Percentiles rank a stretch among this genome's conserved stretches.
Conservation (phyloP, 2,888 invertebrate species). For the Norana najaformis region DNA sequence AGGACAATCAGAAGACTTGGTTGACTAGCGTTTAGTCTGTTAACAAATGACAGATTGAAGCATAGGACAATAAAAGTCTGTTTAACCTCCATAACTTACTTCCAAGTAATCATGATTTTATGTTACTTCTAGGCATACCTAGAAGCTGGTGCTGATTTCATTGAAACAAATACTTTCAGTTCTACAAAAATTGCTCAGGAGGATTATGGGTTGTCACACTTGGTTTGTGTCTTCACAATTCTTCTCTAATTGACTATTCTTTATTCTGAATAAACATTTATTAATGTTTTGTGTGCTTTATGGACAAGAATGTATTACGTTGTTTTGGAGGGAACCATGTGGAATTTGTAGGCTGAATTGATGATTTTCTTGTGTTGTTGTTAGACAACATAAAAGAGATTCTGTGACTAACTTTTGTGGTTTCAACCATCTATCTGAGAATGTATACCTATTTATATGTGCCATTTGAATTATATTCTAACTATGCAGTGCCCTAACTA, state of each 20-base stretch:
- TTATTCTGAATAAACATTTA: no score
- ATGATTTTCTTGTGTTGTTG: neutral
- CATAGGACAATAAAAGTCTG: neutral
- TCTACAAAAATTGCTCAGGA: constrained; percentile 66
- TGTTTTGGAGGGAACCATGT: neutral
- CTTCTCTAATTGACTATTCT: neutral
- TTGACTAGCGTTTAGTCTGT: neutral
- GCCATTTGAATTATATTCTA: neutral
- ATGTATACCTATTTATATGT: neutral
- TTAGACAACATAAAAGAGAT: neutral
- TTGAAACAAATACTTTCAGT: constrained; percentile 69
- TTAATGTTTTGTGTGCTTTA: no score
- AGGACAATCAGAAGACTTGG: neutral
- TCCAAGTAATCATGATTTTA: neutral
- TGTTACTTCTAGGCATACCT: constrained; percentile 62
- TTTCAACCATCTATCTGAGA: neutral
- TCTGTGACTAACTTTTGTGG: neutral
- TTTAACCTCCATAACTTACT: neutral
- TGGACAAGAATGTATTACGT: neutral
- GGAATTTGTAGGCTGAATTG: neutral
- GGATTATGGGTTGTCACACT: constrained; percentile 65
- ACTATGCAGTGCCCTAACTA: neutral
- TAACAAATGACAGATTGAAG: neutral
- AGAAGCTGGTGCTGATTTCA: constrained; percentile 67
- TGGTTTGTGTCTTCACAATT: constrained; percentile 56